Percentiles rank a stretch among this genome's conserved stretches.
Evolutionary conservation across 2,888 invertebrate genomes (phyloP).

Genomic region (Smittia sp.): DNA sequence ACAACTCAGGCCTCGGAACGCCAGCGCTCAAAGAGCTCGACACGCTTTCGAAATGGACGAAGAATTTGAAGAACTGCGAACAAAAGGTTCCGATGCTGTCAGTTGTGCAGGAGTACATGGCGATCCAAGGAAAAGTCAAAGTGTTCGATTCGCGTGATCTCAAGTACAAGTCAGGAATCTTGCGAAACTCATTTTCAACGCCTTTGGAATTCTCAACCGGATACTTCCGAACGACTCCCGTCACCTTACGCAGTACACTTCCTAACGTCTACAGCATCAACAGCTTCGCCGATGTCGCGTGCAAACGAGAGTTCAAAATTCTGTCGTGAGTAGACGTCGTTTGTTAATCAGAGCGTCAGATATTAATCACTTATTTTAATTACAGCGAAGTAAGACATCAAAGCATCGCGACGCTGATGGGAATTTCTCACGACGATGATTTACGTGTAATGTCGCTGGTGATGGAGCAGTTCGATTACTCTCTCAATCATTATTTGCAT

Average conservation of each 20-base stretch:
- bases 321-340: conserved; percentile 42
- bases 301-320: conserved; percentile 43
- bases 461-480: conserved; percentile 55
- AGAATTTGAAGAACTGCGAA: conserved; percentile 19
- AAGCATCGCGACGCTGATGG: conserved; percentile 57
- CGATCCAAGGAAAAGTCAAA: neutral
- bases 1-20: conserved; percentile 43
- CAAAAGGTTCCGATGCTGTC: neutral
- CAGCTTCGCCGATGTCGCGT: conserved; percentile 41
- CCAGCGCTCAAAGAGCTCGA: conserved; percentile 4
- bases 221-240: conserved; percentile 42
- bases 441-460: conserved; percentile 53
- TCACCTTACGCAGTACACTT: conserved; percentile 41
- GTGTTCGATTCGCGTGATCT: conserved; percentile 40
- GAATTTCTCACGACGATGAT: conserved; percentile 54
- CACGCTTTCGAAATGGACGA: conserved; percentile 3
- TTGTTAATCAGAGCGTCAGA: conserved; percentile 19
- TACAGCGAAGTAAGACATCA: conserved; percentile 58
- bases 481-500: conserved; percentile 54
- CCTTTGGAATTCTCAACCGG: conserved; percentile 43
- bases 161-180: conserved; percentile 37
- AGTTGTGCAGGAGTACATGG: neutral
- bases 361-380: conserved; percentile 37
- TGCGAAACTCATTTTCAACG: conserved; percentile 41
- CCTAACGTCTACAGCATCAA: conserved; percentile 10